phyloP scores from a whole-genome alignment of 37 sponge, comb jelly and placozoan genomes.

The Petrosia ficiformis region DNA sequence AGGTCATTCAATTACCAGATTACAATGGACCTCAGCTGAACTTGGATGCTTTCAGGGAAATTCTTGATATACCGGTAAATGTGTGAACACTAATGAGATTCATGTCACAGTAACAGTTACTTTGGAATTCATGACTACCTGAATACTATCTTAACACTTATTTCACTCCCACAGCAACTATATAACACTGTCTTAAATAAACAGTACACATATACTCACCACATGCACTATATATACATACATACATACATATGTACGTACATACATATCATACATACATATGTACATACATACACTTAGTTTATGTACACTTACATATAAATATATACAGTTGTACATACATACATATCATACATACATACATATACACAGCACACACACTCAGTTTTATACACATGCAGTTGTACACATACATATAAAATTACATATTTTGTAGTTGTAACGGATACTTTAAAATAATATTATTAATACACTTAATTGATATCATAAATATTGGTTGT shows the following conservation, averaged over 20 bases:
- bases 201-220: background rate
- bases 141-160: background rate
- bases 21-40: slow-evolving; percentile 81
- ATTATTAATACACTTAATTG: too few species aligned
- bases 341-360: too few species aligned
- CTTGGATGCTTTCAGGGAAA: slow-evolving; percentile 51
- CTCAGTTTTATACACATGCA: too few species aligned
- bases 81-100: too few species aligned
- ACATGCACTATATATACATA: background rate
- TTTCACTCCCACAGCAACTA: background rate
- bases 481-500: too few species aligned
- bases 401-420: too few species aligned
- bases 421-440: too few species aligned
- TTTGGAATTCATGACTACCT: background rate
- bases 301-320: too few species aligned
- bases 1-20: slow-evolving; percentile 28
- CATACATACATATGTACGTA: background rate
- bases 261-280: background rate
- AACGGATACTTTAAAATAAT: too few species aligned
- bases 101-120: background rate
- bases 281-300: too few species aligned
- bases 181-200: background rate
- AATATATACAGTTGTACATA: too few species aligned
- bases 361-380: too few species aligned
- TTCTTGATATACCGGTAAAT: slow-evolving; percentile 22